Percentiles rank a stretch among this genome's conserved stretches.
Evolutionary conservation across 2,113 vertebrate genomes (phyloP).

Genomic region (Panurus biarmicus): DNA sequence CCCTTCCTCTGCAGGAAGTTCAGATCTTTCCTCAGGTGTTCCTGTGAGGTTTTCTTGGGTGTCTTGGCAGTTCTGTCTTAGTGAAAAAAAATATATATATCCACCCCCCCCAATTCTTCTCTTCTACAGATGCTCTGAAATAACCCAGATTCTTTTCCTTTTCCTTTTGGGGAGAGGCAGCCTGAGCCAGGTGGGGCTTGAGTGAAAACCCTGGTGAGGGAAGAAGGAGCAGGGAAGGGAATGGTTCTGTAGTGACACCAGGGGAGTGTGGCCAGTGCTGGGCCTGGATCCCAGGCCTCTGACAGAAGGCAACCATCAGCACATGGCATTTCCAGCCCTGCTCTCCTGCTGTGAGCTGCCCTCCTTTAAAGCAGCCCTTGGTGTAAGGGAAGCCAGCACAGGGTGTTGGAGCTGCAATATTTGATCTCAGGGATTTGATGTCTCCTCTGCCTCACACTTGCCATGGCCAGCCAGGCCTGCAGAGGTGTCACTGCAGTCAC

Average conservation of each 20-base stretch:
- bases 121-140: background rate
- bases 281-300: background rate
- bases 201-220: background rate
- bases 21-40: background rate
- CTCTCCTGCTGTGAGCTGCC: background rate
- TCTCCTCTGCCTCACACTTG: background rate
- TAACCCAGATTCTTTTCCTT: background rate
- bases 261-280: background rate
- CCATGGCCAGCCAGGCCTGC: background rate
- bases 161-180: background rate
- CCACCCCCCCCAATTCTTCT: accelerated
- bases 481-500: background rate
- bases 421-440: background rate
- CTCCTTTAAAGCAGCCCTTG: background rate
- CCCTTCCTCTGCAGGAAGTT: background rate
- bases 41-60: background rate
- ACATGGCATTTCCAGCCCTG: background rate
- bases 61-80: background rate
- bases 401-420: background rate
- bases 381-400: background rate
- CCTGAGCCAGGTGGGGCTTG: background rate
- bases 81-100: background rate
- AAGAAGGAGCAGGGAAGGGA: background rate
- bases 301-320: background rate
- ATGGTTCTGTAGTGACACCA: background rate